Conservation (phyloP, 2,113 vertebrate species). For the Vanacampus margaritifer region DNA sequence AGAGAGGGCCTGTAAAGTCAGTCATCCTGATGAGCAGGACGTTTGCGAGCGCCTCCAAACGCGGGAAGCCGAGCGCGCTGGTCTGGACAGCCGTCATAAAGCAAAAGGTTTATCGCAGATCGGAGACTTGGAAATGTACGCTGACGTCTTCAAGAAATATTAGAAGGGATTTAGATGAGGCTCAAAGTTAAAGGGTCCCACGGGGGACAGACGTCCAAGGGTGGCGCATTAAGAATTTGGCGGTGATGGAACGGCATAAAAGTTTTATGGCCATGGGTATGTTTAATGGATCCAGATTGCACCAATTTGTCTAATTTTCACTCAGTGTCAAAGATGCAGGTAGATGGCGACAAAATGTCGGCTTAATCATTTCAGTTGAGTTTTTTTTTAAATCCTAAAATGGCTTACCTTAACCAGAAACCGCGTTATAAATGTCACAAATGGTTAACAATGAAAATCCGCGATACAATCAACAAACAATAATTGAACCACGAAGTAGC, state of each 20-base stretch:
- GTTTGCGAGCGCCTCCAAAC: slow-evolving; percentile 52
- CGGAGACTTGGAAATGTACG: slow-evolving; percentile 28
- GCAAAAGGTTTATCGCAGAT: slow-evolving; percentile 47
- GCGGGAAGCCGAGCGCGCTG: slow-evolving; percentile 42
- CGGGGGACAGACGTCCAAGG: slow-evolving; percentile 25
- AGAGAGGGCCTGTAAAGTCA: slow-evolving; percentile 46
- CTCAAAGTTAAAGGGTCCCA: slow-evolving; percentile 40
- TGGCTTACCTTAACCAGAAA: too few species aligned
- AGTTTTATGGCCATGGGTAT: neutral
- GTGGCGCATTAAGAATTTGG: slow-evolving; percentile 8
- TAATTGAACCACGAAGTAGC: too few species aligned
- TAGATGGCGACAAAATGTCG: too few species aligned
- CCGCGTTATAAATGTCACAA: too few species aligned
- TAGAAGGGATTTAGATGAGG: slow-evolving; percentile 37
- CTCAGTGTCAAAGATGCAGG: too few species aligned
- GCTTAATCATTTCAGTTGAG: too few species aligned
- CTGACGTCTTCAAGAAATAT: slow-evolving; percentile 36
- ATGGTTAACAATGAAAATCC: too few species aligned
- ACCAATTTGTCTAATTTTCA: too few species aligned
- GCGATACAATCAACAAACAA: too few species aligned
- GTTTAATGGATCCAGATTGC: neutral
- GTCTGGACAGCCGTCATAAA: slow-evolving; percentile 57
- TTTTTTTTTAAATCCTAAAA: too few species aligned
- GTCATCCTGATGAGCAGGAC: slow-evolving; percentile 52
- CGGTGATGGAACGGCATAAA: neutral